Percentiles rank a stretch among this genome's conserved stretches.
phyloP scores from a whole-genome alignment of 2,797 vertebrate species.

The Xenentodon cancila region DNA sequence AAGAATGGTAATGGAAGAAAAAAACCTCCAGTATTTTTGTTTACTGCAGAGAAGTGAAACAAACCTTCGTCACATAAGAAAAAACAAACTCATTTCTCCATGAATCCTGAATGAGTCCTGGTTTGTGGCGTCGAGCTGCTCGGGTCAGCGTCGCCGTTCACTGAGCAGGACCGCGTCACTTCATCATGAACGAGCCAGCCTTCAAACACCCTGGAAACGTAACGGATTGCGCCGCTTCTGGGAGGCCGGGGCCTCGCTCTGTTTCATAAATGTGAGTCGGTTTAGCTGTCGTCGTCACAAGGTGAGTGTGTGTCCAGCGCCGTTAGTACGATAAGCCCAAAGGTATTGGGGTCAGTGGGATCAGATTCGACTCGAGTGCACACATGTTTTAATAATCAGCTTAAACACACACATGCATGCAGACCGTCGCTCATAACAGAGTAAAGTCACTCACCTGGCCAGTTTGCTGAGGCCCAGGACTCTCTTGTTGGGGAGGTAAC shows the following conservation, averaged over 20 bases:
- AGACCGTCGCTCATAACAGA: conserved; percentile 5
- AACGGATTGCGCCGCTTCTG: not conserved
- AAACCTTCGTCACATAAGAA: no score
- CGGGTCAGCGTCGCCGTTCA: no score
- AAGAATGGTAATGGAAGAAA: no score
- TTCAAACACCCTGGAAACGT: not conserved
- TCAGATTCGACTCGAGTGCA: conserved; percentile 67
- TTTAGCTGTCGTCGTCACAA: not conserved
- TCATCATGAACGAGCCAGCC: no score
- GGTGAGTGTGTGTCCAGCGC: conserved; percentile 12
- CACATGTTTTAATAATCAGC: conserved; percentile 75
- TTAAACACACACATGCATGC: conserved; percentile 65
- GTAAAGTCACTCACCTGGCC: conserved; percentile 84
- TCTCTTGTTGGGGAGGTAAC: conserved; percentile 97
- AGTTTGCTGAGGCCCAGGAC: conserved; percentile 98
- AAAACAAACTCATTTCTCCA: no score
- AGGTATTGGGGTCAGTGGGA: conserved; percentile 83
- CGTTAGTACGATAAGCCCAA: conserved; percentile 71
- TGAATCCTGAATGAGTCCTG: no score
- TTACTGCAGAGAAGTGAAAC: no score
- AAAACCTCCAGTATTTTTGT: no score
- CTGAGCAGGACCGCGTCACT: no score
- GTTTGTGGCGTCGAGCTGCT: no score
- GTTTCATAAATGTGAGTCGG: not conserved
- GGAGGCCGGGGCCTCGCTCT: not conserved